Evolutionary conservation across 2,888 invertebrate genomes (phyloP).

Genomic region (Cheilosia variabilis): DNA sequence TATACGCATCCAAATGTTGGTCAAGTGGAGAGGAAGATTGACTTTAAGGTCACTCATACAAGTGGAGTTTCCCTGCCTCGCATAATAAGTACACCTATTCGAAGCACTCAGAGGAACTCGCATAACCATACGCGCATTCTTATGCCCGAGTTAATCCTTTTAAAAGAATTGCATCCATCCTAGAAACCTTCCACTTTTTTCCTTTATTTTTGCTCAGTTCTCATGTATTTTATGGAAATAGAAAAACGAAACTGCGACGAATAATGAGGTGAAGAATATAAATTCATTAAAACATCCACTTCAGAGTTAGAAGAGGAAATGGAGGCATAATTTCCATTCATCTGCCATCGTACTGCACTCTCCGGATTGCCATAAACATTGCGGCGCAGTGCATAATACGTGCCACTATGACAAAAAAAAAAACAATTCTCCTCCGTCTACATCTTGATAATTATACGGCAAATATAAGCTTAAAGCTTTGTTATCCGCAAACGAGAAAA

Average conservation of each 20-base stretch:
- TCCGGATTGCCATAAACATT: constrained; percentile 18
- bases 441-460: constrained; percentile 8
- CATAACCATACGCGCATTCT: neutral
- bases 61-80: neutral
- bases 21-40: neutral
- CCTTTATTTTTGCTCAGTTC: neutral
- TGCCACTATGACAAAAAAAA: constrained; percentile 20
- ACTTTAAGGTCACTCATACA: neutral
- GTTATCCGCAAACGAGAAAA: constrained; percentile 28
- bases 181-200: neutral
- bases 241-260: constrained; percentile 27
- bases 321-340: constrained; percentile 37
- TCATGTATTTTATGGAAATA: neutral
- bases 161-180: neutral
- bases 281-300: constrained; percentile 58
- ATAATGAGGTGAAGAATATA: constrained; percentile 58
- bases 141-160: neutral
- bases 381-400: constrained; percentile 46
- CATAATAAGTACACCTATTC: neutral
- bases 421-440: constrained; percentile 1
- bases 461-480: constrained; percentile 16
- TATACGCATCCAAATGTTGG: neutral
- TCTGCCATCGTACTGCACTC: neutral
- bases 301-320: constrained; percentile 39
- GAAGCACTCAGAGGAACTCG: too few relatives aligned